These are phyloP conservation scores for Calliphora vomitoria DNA, from an alignment of 2,888 invertebrate species.

Conservation along the genomic window DNA sequence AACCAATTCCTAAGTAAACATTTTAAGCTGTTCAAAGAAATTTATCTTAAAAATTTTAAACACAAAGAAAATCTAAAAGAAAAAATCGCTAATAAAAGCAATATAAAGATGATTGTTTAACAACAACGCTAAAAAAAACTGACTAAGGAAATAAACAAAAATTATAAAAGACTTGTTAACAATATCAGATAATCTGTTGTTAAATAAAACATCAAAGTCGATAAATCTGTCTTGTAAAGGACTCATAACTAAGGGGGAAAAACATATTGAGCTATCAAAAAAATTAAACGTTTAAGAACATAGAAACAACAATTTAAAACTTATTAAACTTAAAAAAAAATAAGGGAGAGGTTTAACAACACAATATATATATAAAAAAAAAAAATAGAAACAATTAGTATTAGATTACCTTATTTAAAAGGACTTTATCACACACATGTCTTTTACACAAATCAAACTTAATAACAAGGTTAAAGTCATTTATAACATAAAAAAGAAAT, in stretches of 20 bases:
- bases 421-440: not conserved
- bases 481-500: constrained; percentile 1
- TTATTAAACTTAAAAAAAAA: constrained; percentile 9
- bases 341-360: not conserved
- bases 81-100: constrained; percentile 65
- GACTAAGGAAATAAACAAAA: too few species aligned
- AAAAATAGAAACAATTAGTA: constrained; percentile 61
- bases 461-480: constrained; percentile 51
- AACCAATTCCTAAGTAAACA: constrained; percentile 53
- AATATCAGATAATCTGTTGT: constrained; percentile 70
- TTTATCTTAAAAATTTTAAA: constrained; percentile 47
- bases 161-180: constrained; percentile 33
- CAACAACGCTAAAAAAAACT: constrained; percentile 31
- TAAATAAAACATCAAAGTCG: constrained; percentile 74
- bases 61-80: constrained; percentile 25
- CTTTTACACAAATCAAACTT: constrained; percentile 15
- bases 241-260: constrained; percentile 20
- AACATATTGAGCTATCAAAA: constrained; percentile 21
- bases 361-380: not conserved
- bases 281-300: constrained; percentile 23
- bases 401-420: constrained; percentile 56
- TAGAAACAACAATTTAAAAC: constrained; percentile 28
- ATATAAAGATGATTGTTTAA: constrained; percentile 64
- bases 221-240: constrained; percentile 39
- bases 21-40: constrained; percentile 69